phyloP scores from a whole-genome alignment of 2,888 invertebrate genomes.

The Lathronympha strigana region DNA sequence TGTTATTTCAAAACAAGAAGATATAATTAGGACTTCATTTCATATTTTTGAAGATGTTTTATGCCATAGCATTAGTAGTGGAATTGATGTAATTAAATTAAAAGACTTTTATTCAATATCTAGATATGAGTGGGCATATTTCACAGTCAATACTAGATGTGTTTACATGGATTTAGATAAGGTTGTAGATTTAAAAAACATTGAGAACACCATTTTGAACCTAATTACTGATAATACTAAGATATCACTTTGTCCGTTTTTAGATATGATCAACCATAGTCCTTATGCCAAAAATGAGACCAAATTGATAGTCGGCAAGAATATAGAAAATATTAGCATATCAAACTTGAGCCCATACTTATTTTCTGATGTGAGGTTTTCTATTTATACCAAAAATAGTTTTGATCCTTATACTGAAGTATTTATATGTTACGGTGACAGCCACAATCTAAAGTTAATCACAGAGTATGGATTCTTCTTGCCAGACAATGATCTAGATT shows the following conservation, averaged over 20 bases:
- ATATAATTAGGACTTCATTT: conserved; percentile 74
- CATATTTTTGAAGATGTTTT: conserved; percentile 76
- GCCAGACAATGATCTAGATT: conserved; percentile 87
- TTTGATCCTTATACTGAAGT: conserved; percentile 88
- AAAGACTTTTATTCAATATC: conserved; percentile 77
- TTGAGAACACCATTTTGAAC: conserved; percentile 65
- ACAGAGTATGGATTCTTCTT: conserved; percentile 94
- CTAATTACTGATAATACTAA: conserved; percentile 84
- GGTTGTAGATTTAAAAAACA: conserved; percentile 71
- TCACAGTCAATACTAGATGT: conserved; percentile 93
- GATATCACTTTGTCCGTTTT: conserved; percentile 92
- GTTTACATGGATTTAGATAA: conserved; percentile 87
- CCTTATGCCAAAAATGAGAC: conserved; percentile 84
- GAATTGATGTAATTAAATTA: conserved; percentile 70
- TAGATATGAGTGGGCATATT: conserved; percentile 91
- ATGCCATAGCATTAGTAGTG: conserved; percentile 59
- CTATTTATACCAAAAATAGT: conserved; percentile 77
- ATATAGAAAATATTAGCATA: conserved; percentile 63
- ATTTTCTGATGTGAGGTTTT: conserved; percentile 73
- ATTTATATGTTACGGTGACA: conserved; percentile 94
- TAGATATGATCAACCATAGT: conserved; percentile 96
- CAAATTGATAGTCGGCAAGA: conserved; percentile 65
- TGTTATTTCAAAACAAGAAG: conserved; percentile 79
- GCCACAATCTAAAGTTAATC: conserved; percentile 91
- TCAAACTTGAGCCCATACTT: conserved; percentile 60